Conservation (phyloP, 1,140 invertebrate species). For the Macrobrachium nipponense region DNA sequence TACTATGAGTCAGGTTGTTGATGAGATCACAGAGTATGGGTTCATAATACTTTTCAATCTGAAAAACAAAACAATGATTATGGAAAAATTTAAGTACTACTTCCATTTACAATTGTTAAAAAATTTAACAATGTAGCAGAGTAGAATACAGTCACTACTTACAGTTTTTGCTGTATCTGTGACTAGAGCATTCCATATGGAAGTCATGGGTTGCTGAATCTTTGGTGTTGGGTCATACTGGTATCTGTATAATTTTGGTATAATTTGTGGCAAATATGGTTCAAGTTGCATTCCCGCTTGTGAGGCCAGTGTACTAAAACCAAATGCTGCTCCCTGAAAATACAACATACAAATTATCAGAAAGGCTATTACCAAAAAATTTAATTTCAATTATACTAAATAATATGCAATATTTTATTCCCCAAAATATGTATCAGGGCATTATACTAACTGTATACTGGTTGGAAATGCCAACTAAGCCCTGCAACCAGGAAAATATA, state of each 20-base stretch:
- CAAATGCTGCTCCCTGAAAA: constrained; percentile 86
- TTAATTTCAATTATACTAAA: neutral
- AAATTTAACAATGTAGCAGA: neutral
- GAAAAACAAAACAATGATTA: constrained; percentile 64
- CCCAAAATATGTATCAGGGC: too few species aligned
- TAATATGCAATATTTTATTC: neutral
- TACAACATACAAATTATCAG: constrained; percentile 27
- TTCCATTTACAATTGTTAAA: neutral
- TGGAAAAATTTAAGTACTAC: constrained; percentile 8
- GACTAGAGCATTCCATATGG: constrained; percentile 91
- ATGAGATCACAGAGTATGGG: constrained; percentile 87
- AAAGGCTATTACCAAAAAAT: neutral
- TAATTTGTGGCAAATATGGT: constrained; percentile 83
- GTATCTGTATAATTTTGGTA: constrained; percentile 85
- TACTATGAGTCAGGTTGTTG: constrained; percentile 82
- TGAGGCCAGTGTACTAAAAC: constrained; percentile 85
- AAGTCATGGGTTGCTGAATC: constrained; percentile 90
- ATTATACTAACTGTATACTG: too few species aligned
- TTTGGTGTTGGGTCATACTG: constrained; percentile 90
- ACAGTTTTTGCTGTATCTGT: constrained; percentile 85
- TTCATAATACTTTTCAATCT: constrained; percentile 89
- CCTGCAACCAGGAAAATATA: too few species aligned
- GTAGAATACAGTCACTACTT: neutral
- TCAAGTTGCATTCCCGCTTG: constrained; percentile 85
- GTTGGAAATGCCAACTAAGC: too few species aligned